A percentile compares a stretch with the other conserved stretches of the same genome.
Evolutionary conservation across 2,113 vertebrate genomes (phyloP).

Genomic region (Nothobranchius furzeri): DNA sequence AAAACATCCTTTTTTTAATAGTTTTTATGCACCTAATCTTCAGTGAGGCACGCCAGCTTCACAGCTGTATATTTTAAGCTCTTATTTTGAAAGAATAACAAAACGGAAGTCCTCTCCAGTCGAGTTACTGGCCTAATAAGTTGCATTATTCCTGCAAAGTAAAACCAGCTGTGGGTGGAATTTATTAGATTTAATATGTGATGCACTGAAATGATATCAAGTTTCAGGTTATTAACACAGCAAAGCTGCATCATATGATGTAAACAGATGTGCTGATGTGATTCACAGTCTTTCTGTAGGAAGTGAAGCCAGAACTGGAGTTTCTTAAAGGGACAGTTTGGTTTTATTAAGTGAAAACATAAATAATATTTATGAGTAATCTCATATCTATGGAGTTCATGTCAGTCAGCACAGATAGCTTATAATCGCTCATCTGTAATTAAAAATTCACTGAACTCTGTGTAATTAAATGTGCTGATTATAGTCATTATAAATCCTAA

Average conservation of each 20-base stretch:
- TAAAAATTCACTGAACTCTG: neutral
- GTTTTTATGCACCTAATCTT: neutral
- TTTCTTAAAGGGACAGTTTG: no score
- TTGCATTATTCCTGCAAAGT: neutral
- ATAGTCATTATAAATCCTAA: neutral
- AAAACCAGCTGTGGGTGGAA: neutral
- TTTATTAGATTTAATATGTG: slow-evolving; percentile 1
- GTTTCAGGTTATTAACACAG: neutral
- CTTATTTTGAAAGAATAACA: slow-evolving; percentile 17
- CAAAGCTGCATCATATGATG: no score
- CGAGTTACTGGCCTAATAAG: neutral
- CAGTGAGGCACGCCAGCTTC: neutral
- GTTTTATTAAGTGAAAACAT: no score
- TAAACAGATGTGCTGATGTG: neutral
- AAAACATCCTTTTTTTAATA: slow-evolving; percentile 4
- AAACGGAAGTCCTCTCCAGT: neutral
- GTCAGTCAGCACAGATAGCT: no score
- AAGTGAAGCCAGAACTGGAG: no score
- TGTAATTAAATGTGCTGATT: neutral
- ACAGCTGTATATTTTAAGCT: neutral
- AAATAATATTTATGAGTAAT: no score
- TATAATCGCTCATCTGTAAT: no score
- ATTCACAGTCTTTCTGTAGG: neutral
- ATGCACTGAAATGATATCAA: neutral
- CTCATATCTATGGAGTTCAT: no score